Evolutionary conservation across 2,113 vertebrate species (phyloP).

Genomic region (Lynx canadensis): DNA sequence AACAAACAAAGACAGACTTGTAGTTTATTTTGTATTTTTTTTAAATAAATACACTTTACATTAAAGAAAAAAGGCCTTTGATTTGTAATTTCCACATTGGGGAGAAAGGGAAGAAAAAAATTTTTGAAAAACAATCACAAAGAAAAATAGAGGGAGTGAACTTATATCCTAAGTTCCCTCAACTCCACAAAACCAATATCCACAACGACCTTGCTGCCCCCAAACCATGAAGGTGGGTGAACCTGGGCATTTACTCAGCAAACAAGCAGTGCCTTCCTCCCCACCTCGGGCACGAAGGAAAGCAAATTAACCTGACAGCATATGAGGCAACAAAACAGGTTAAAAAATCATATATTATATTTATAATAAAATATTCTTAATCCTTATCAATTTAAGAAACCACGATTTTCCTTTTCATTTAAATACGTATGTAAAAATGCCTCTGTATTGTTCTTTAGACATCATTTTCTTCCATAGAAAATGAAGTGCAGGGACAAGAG

Average conservation of each 20-base stretch:
- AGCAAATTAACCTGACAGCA: constrained; percentile 70
- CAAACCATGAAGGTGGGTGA: background rate
- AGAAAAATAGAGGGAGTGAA: constrained; percentile 82
- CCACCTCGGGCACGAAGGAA: constrained; percentile 49
- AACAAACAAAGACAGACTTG: constrained; percentile 83
- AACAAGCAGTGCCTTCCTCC: background rate
- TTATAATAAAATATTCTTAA: constrained; percentile 89
- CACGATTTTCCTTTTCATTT: constrained; percentile 84
- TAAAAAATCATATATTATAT: constrained; percentile 83
- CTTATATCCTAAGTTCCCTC: constrained; percentile 77
- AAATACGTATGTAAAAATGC: constrained; percentile 86
- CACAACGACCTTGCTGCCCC: constrained; percentile 71
- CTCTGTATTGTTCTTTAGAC: constrained; percentile 80
- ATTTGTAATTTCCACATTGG: constrained; percentile 88
- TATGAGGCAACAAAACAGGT: constrained; percentile 77
- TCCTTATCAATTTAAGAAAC: constrained; percentile 86
- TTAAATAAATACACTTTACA: constrained; percentile 94
- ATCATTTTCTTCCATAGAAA: constrained; percentile 81
- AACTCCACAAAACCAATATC: constrained; percentile 76
- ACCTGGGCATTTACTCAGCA: background rate
- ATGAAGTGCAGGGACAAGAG: constrained; percentile 80
- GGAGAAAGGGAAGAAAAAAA: constrained; percentile 71
- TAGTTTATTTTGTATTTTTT: constrained; percentile 86
- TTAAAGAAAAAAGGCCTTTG: constrained; percentile 91
- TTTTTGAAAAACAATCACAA: constrained; percentile 84